These are phyloP conservation scores for Drosophila meridiana DNA, from an alignment of 2,888 invertebrate species.

Conservation along the genomic window DNA sequence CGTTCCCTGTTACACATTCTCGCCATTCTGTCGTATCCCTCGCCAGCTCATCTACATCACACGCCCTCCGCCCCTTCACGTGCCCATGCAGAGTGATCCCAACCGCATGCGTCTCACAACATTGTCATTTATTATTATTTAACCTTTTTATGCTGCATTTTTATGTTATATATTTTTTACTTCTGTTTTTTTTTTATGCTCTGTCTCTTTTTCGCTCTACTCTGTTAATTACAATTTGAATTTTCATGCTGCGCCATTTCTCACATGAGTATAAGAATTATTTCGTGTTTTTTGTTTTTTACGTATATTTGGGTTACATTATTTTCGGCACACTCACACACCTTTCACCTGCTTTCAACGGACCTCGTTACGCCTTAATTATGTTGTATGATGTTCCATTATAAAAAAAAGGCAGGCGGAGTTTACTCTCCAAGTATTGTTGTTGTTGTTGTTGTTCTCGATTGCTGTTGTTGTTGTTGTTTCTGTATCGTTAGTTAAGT, in stretches of 20 bases:
- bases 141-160: constrained; percentile 55
- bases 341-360: constrained; percentile 76
- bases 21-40: constrained; percentile 14
- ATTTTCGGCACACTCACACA: constrained; percentile 73
- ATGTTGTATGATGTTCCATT: constrained; percentile 74
- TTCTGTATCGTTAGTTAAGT: constrained; percentile 35
- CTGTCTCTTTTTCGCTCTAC: constrained; percentile 27
- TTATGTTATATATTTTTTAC: not conserved
- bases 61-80: constrained; percentile 5
- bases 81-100: constrained; percentile 28
- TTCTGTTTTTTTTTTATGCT: constrained; percentile 8
- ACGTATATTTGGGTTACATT: constrained; percentile 43
- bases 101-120: constrained; percentile 66
- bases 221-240: constrained; percentile 73
- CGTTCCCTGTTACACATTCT: not conserved
- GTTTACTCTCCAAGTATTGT: constrained; percentile 17
- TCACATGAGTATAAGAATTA: constrained; percentile 45
- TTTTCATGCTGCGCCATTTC: constrained; percentile 73
- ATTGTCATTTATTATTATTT: constrained; percentile 79
- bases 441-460: constrained; percentile 21
- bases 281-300: constrained; percentile 3
- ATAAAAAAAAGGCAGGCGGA: constrained; percentile 51
- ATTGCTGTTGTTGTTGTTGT: constrained; percentile 24
- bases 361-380: constrained; percentile 75
- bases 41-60: not conserved